These are phyloP conservation scores for Xiphophorus hellerii DNA, from an alignment of 2,113 vertebrate species.

Conservation along the genomic window DNA sequence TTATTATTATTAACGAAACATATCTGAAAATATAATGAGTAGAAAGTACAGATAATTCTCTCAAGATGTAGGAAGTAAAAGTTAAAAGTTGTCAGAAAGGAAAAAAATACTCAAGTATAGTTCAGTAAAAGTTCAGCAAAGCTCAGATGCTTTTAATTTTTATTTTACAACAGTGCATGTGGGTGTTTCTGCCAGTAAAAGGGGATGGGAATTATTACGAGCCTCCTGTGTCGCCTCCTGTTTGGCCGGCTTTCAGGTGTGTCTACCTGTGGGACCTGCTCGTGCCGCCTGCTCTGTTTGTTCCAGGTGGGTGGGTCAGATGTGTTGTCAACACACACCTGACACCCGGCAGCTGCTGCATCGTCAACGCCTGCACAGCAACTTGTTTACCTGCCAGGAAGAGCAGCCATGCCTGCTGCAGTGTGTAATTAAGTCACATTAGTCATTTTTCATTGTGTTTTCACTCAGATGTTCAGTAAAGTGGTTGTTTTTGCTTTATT, in stretches of 20 bases:
- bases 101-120: no score
- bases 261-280: constrained; percentile 70
- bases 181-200: neutral
- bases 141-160: no score
- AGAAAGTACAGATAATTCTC: no score
- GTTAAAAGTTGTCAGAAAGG: no score
- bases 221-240: constrained; percentile 25
- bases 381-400: constrained; percentile 1
- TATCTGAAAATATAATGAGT: no score
- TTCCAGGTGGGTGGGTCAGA: constrained; percentile 39
- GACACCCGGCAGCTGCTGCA: constrained; percentile 19
- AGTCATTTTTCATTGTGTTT: neutral
- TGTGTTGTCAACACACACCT: constrained; percentile 40
- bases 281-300: constrained; percentile 25
- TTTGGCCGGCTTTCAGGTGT: constrained; percentile 64
- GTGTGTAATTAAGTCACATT: neutral
- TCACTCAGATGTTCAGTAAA: neutral
- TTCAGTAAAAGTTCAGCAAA: no score
- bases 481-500: neutral
- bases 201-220: neutral
- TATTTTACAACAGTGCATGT: no score
- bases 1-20: no score
- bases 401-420: neutral
- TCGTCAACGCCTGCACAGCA: neutral
- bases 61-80: no score